Percentiles rank a stretch among this genome's conserved stretches.
phyloP scores from a whole-genome alignment of 2,888 invertebrate species.

The Brachyptera risi region DNA sequence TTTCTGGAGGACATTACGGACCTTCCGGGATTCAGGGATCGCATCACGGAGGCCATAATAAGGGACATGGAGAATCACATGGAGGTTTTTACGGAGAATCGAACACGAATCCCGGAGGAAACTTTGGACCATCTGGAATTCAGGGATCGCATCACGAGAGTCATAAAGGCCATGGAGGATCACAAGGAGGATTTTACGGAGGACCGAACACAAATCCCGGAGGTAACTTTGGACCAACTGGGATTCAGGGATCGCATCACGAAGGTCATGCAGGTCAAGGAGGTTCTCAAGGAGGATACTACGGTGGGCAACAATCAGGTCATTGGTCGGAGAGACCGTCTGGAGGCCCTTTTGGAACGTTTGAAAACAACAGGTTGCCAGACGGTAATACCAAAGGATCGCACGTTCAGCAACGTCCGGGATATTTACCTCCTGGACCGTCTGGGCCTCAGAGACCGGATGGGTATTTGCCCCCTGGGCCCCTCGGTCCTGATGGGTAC shows the following conservation, averaged over 20 bases:
- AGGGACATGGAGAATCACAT: not conserved
- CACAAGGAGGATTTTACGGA: not conserved
- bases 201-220: not conserved
- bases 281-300: not conserved
- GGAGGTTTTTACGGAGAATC: no score
- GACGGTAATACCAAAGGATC: no score
- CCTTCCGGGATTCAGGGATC: not conserved
- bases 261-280: not conserved
- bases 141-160: not conserved
- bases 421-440: no score
- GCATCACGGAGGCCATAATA: not conserved
- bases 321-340: no score
- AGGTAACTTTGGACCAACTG: not conserved
- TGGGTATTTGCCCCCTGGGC: not conserved
- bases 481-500: not conserved
- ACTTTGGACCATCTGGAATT: not conserved
- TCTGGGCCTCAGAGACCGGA: no score
- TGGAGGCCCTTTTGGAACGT: not conserved
- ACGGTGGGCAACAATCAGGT: not conserved
- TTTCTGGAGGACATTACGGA: not conserved
- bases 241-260: not conserved
- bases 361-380: no score
- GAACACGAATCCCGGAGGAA: not conserved
- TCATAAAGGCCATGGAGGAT: not conserved
- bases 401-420: no score